These are phyloP conservation scores for Mustela nigripes DNA, from an alignment of 2,113 vertebrate species.

Conservation along the genomic window DNA sequence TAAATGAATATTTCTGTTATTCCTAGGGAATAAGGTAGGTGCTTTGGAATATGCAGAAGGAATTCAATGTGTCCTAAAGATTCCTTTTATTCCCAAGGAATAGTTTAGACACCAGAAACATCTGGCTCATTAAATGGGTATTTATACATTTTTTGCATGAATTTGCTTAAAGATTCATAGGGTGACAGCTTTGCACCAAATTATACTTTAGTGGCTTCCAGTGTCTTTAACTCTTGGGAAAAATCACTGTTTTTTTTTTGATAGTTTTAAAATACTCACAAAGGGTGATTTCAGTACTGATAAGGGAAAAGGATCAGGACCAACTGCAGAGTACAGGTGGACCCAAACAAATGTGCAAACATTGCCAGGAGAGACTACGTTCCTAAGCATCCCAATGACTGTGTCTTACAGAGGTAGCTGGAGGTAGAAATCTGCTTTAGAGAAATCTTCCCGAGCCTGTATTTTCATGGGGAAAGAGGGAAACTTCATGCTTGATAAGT, in stretches of 20 bases:
- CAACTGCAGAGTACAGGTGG: background rate
- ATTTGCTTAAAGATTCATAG: conserved; percentile 58
- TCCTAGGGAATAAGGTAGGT: background rate
- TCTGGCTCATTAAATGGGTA: conserved; percentile 15
- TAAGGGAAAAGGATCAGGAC: background rate
- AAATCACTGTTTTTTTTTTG: background rate
- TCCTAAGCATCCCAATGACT: background rate
- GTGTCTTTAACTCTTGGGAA: background rate
- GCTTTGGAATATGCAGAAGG: background rate
- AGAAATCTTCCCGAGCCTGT: background rate
- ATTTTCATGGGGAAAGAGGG: background rate
- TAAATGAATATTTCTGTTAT: background rate
- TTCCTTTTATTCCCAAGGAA: background rate
- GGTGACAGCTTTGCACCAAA: conserved; percentile 43
- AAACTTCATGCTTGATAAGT: background rate
- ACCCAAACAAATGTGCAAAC: background rate
- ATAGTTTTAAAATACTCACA: background rate
- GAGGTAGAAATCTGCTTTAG: background rate
- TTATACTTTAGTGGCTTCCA: conserved; percentile 4
- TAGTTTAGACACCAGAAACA: conserved; percentile 24
- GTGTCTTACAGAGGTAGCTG: background rate
- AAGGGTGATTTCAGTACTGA: background rate
- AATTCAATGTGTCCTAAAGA: background rate
- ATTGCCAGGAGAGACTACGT: background rate
- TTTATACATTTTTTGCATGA: conserved; percentile 51